Conservation (phyloP, 2,113 vertebrate genomes). For the Leucosticte australis region DNA sequence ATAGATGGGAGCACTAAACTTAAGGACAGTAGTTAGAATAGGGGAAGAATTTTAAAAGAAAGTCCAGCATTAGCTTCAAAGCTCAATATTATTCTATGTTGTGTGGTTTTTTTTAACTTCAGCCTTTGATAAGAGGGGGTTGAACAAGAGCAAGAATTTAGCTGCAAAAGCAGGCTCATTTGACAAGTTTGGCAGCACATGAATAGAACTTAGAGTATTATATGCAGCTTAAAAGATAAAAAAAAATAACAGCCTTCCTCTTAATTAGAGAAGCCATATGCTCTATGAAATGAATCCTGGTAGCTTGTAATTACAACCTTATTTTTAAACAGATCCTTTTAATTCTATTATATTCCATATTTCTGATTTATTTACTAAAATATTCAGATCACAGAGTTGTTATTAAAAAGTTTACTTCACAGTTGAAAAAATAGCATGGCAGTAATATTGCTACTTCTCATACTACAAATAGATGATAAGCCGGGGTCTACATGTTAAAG, state of each 20-base stretch:
- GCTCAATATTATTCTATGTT: not conserved
- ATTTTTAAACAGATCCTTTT: not conserved
- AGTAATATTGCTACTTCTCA: not conserved
- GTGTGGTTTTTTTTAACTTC: not conserved
- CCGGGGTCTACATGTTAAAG: not conserved
- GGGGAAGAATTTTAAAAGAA: not conserved
- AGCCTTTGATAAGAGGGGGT: not conserved
- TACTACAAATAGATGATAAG: not conserved
- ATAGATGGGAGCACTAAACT: not conserved
- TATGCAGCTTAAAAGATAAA: slow-evolving; percentile 31
- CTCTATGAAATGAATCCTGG: not conserved
- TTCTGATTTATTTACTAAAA: not conserved
- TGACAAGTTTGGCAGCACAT: not conserved
- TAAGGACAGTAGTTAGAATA: not conserved
- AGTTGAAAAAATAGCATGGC: not conserved
- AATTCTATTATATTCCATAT: not conserved
- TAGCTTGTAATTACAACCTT: not conserved
- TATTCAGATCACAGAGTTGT: not conserved
- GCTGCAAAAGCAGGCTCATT: not conserved
- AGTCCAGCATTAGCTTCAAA: not conserved
- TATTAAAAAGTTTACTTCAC: not conserved
- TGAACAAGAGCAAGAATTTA: not conserved
- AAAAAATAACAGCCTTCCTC: not conserved
- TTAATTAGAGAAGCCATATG: slow-evolving; percentile 40
- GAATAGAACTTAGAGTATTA: slow-evolving; percentile 37